These are phyloP conservation scores for Lottia gigantea DNA, from an alignment of 2,888 invertebrate species.

Conservation along the genomic window DNA sequence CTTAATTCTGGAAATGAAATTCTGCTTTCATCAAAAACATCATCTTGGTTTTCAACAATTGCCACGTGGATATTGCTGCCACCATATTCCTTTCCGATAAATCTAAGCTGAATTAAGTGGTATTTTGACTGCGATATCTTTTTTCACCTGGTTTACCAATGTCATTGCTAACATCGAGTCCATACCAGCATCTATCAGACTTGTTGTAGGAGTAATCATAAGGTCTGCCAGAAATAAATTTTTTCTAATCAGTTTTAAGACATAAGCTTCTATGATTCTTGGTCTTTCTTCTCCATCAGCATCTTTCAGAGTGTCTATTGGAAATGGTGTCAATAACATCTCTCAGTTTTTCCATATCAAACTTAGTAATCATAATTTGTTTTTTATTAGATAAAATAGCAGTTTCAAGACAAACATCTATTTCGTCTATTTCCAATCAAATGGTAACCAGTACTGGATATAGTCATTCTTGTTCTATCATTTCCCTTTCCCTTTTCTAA, in stretches of 20 bases:
- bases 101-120: conserved; percentile 25
- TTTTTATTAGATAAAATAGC: neutral
- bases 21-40: neutral
- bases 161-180: conserved; percentile 47
- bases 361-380: neutral
- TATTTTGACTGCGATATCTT: conserved; percentile 24
- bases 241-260: conserved; percentile 26
- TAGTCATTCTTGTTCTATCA: neutral
- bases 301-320: neutral
- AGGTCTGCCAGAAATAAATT: conserved; percentile 32
- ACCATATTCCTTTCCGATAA: too few relatives aligned
- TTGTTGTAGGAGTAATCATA: conserved; percentile 24
- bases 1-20: neutral
- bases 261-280: conserved; percentile 27
- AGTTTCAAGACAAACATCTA: neutral
- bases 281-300: conserved; percentile 18
- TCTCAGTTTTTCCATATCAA: neutral
- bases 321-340: too few relatives aligned
- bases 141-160: conserved; percentile 30
- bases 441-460: neutral
- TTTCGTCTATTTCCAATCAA: neutral
- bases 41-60: neutral
- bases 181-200: conserved; percentile 36
- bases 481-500: conserved; percentile 8
- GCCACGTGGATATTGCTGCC: too few relatives aligned